Evolutionary conservation across 2,797 vertebrate genomes (phyloP).

Genomic region (Fistularia tabacaria): DNA sequence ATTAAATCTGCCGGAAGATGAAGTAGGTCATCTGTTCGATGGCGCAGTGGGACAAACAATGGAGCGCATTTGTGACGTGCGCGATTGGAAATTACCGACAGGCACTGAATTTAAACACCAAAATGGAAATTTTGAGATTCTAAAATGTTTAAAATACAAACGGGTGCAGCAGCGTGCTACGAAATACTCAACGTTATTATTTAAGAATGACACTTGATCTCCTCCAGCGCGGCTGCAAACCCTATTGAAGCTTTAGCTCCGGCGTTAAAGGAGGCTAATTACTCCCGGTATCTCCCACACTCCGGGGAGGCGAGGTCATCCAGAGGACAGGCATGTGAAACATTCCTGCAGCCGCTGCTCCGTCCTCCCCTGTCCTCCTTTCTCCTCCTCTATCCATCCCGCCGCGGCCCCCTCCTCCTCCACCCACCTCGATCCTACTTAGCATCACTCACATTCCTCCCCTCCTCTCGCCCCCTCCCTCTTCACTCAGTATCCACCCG

Average conservation of each 20-base stretch:
- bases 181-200: not conserved
- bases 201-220: constrained; percentile 74
- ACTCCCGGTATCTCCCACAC: constrained; percentile 95
- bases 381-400: constrained; percentile 61
- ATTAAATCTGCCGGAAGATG: constrained; percentile 53
- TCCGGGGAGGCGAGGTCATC: constrained; percentile 92
- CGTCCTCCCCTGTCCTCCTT: constrained; percentile 68
- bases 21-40: constrained; percentile 51
- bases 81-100: constrained; percentile 62
- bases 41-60: constrained; percentile 64
- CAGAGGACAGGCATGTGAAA: constrained; percentile 91
- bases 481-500: constrained; percentile 45
- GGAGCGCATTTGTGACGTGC: constrained; percentile 78
- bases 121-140: not conserved
- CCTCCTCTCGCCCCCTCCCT: not conserved
- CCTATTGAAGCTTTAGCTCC: constrained; percentile 84
- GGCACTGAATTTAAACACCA: constrained; percentile 29
- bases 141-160: too few species aligned
- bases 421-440: constrained; percentile 42
- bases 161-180: too few species aligned
- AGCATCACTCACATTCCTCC: constrained; percentile 15
- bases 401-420: constrained; percentile 58
- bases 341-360: constrained; percentile 85
- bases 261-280: constrained; percentile 95
- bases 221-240: constrained; percentile 91